Evolutionary conservation across 2,888 invertebrate genomes (phyloP).

Genomic region (Platycheirus rosarum): DNA sequence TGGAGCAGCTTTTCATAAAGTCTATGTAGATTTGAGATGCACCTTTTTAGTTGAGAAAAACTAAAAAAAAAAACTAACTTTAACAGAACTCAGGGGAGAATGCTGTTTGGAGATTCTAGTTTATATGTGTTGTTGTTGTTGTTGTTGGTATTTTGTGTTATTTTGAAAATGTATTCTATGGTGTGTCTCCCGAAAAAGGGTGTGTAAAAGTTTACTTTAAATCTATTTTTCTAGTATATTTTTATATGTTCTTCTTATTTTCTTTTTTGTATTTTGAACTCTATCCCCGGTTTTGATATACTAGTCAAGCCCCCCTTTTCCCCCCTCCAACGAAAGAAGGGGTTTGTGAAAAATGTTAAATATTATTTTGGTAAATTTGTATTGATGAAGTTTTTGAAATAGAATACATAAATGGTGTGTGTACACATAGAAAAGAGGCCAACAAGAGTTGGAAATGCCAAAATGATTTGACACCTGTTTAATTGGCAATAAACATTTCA

Average conservation of each 20-base stretch:
- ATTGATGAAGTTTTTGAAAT: slow-evolving; percentile 51
- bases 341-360: slow-evolving; percentile 40
- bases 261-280: slow-evolving; percentile 18
- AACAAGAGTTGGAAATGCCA: slow-evolving; percentile 23
- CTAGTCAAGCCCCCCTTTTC: not conserved
- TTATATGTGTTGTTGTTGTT: slow-evolving; percentile 13
- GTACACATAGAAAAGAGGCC: slow-evolving; percentile 26
- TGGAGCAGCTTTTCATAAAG: slow-evolving; percentile 51
- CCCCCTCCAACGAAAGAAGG: slow-evolving; percentile 37
- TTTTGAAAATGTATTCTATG: slow-evolving; percentile 48
- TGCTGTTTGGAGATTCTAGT: slow-evolving; percentile 19
- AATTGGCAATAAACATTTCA: slow-evolving; percentile 61
- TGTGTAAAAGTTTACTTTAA: slow-evolving; percentile 72
- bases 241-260: not conserved
- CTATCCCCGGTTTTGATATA: not conserved
- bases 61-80: too few species aligned
- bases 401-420: slow-evolving; percentile 48
- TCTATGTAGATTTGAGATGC: slow-evolving; percentile 39
- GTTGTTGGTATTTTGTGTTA: too few species aligned
- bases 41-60: too few species aligned
- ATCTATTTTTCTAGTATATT: slow-evolving; percentile 13
- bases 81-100: slow-evolving; percentile 39
- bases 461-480: slow-evolving; percentile 65
- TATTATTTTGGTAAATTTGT: slow-evolving; percentile 30
- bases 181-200: slow-evolving; percentile 70